These are phyloP conservation scores for Carassius auratus DNA, from an alignment of 2,113 vertebrate species.

Conservation along the genomic window DNA sequence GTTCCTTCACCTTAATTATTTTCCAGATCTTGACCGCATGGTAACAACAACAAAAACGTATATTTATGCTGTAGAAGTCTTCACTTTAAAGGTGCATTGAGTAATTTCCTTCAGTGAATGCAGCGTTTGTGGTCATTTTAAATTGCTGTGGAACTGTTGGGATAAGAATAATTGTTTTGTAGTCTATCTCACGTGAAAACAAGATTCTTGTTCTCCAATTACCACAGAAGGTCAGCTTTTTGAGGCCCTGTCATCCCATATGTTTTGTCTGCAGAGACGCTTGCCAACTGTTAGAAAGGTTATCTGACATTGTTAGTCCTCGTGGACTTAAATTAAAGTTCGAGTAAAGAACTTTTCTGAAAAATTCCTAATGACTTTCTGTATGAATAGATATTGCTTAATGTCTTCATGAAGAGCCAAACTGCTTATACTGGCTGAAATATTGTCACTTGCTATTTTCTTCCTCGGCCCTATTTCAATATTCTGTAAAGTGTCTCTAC, in stretches of 20 bases:
- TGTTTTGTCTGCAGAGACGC: background rate
- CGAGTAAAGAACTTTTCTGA: background rate
- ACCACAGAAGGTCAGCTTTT: constrained; percentile 35
- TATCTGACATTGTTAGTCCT: constrained; percentile 15
- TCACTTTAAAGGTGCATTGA: background rate
- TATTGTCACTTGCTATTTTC: constrained; percentile 2
- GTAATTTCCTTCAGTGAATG: background rate
- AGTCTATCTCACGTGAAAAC: background rate
- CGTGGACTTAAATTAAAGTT: constrained; percentile 13
- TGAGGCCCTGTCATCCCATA: background rate
- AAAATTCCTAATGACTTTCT: constrained; percentile 11
- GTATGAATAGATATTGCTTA: constrained; percentile 8
- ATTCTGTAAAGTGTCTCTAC: background rate
- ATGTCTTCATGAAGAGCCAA: background rate
- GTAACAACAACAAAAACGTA: background rate
- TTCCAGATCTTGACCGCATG: background rate
- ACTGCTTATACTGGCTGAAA: background rate
- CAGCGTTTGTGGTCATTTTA: background rate
- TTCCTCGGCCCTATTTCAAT: constrained; percentile 12
- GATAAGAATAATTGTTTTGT: background rate
- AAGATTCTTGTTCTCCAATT: constrained; percentile 21
- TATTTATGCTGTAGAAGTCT: background rate
- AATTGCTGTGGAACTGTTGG: background rate
- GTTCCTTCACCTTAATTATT: background rate
- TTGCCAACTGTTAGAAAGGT: constrained; percentile 2